Evolutionary conservation across 2,888 invertebrate genomes (phyloP), one percentile per base, ranked within the genome.

Genomic region (Thyatira batis): DNA sequence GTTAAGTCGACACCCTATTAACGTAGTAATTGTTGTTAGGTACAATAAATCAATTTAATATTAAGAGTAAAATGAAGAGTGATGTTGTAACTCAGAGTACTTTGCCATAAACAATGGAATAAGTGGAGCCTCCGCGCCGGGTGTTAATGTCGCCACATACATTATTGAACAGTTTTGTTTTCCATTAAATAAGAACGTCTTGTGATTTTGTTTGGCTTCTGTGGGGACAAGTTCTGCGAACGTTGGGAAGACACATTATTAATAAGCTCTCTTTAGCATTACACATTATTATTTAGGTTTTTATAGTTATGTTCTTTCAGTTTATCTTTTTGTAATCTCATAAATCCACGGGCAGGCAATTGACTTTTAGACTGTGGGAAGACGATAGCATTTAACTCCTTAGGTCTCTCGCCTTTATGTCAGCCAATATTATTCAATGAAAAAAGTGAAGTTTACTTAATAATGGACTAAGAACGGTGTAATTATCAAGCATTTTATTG

Each of bases 81-180:
- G 48, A 55, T 60, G 63, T 67, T 59, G 59, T 68, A 66, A 67
- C 61, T 68, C 53, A 51, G 52, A 57, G 64, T 64, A 67, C 60
- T 56, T 61, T 53, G 55, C 58, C 51, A 53, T 60, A 67, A 69
- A 76, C 73, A 74, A 79, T 67, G 68, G 69, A 55, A 50, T 49
- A 52, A 59, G 49, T 51, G 58, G 53, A 54, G 60, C 58, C 46
- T 33, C 11, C 17, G n/a, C 39, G 39, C 17, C 39, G 39, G 13
- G 13, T 13, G 55, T 60, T 56, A 55, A 58, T 60, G 63, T 46
- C 68, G 65, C 63, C 62, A 74, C 73, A 84, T 84, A 77, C 77
- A 85, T 84, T 78, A 84, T 84, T 82, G 63, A 82, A 78, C 75
- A 83, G 83, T 82, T 82, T 80, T 78, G 76, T 80, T 74, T 75